Evolutionary conservation across 2,888 invertebrate genomes (phyloP).

Genomic region (Sycophila texana): DNA sequence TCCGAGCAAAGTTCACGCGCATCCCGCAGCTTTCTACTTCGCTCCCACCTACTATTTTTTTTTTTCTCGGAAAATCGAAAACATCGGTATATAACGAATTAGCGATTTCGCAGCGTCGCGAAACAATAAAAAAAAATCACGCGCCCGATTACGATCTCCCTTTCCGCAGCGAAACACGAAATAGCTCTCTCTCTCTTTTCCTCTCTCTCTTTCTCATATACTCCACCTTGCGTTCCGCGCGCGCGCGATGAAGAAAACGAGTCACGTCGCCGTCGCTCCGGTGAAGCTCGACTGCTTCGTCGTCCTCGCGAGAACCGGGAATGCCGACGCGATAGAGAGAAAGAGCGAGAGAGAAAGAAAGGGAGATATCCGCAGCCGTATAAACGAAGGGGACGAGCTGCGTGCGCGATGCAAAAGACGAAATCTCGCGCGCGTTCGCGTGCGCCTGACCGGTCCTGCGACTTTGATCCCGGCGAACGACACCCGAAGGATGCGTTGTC

Average conservation of each 20-base stretch:
- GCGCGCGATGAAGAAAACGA: constrained; percentile 42
- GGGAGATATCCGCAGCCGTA: constrained; percentile 5
- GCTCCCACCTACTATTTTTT: background rate
- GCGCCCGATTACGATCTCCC: background rate
- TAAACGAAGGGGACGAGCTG: constrained; percentile 31
- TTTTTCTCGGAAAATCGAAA: background rate
- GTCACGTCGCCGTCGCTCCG: constrained; percentile 50
- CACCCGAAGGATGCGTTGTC: background rate
- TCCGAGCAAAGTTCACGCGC: no score
- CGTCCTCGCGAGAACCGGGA: constrained; percentile 13
- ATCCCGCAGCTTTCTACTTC: no score
- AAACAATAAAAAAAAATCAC: background rate
- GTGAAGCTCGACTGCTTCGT: constrained; percentile 17
- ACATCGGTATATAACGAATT: no score
- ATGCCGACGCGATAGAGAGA: background rate
- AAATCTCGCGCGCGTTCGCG: constrained; percentile 7
- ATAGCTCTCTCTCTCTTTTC: background rate
- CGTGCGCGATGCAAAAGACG: constrained; percentile 8
- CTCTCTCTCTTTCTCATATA: background rate
- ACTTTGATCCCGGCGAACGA: constrained; percentile 12
- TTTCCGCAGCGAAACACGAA: constrained; percentile 37
- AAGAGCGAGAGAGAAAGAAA: background rate
- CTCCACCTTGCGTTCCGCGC: constrained; percentile 1
- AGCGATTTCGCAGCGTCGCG: background rate
- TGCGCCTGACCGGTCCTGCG: constrained; percentile 41